These are phyloP conservation scores for Eutrigla gurnardus DNA, from an alignment of 2,797 vertebrate genomes.

Conservation along the genomic window DNA sequence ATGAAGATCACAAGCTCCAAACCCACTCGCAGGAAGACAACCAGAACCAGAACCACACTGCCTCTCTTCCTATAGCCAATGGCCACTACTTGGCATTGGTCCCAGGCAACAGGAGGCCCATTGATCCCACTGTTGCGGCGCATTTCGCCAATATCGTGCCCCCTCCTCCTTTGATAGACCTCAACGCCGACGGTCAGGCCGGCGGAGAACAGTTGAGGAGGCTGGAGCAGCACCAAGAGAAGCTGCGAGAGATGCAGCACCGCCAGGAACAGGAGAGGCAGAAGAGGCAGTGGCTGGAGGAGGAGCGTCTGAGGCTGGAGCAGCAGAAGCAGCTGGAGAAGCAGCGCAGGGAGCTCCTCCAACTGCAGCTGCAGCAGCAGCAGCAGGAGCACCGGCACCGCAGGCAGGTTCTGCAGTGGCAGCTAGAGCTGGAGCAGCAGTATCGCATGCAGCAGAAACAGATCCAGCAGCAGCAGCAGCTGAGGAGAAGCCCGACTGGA, in stretches of 20 bases:
- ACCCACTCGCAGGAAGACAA: conserved; percentile 63
- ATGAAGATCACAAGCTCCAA: conserved; percentile 46
- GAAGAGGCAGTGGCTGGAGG: conserved; percentile 78
- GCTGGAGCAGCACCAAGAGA: conserved; percentile 77
- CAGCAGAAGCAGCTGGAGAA: conserved; percentile 80
- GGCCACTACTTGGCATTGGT: conserved; percentile 80
- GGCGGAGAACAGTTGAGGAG: conserved; percentile 65
- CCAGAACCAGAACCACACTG: conserved; percentile 70
- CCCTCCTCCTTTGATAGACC: conserved; percentile 27
- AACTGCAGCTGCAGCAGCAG: conserved; percentile 80
- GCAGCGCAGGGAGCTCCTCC: conserved; percentile 82
- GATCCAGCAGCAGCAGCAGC: conserved; percentile 79
- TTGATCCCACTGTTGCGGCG: conserved; percentile 67
- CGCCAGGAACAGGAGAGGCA: conserved; percentile 73
- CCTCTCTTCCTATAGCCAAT: conserved; percentile 58
- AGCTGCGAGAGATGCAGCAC: conserved; percentile 71
- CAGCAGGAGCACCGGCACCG: conserved; percentile 79
- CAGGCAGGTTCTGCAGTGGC: conserved; percentile 79
- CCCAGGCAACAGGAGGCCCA: conserved; percentile 80
- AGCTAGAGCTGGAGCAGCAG: conserved; percentile 81
- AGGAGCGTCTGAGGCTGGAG: conserved; percentile 74
- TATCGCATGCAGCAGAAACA: conserved; percentile 81
- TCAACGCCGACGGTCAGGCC: background rate
- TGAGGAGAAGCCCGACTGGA: conserved; percentile 69
- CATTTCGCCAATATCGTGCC: conserved; percentile 56